Evolutionary conservation across 2,797 vertebrate genomes (phyloP).

Genomic region (Lepus oiostolus): DNA sequence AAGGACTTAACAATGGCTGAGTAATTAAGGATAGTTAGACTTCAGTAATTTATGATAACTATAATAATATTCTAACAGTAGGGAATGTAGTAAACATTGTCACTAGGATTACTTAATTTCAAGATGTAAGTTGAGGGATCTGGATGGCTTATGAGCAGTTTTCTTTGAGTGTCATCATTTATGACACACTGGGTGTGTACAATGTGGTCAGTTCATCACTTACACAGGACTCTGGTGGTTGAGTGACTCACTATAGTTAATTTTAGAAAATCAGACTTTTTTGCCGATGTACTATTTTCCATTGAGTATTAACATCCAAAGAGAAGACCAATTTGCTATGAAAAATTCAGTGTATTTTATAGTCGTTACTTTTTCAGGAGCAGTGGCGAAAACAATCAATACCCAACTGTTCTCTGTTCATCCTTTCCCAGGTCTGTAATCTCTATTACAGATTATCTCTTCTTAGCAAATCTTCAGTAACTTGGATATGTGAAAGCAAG

Average conservation of each 20-base stretch:
- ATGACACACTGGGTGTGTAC: conserved; percentile 62
- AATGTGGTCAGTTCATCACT: conserved; percentile 25
- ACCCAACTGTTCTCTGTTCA: background rate
- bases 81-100: background rate
- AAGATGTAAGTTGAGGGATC: background rate
- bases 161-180: background rate
- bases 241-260: conserved; percentile 59
- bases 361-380: background rate
- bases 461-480: background rate
- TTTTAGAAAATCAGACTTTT: conserved; percentile 12
- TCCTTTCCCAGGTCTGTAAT: background rate
- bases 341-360: background rate
- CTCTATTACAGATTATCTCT: conserved; percentile 17
- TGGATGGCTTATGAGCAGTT: background rate
- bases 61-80: conserved; percentile 21
- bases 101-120: conserved; percentile 22
- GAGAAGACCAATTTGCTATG: conserved; percentile 4
- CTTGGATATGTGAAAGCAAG: conserved; percentile 34
- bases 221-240: background rate
- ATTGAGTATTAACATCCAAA: conserved; percentile 5
- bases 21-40: conserved; percentile 2
- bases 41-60: conserved; percentile 19
- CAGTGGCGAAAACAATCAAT: background rate
- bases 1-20: conserved; percentile 16
- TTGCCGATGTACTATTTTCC: background rate